Evolutionary conservation across 2,113 vertebrate genomes (phyloP).

Genomic region (Paradoxurus hermaphroditus): DNA sequence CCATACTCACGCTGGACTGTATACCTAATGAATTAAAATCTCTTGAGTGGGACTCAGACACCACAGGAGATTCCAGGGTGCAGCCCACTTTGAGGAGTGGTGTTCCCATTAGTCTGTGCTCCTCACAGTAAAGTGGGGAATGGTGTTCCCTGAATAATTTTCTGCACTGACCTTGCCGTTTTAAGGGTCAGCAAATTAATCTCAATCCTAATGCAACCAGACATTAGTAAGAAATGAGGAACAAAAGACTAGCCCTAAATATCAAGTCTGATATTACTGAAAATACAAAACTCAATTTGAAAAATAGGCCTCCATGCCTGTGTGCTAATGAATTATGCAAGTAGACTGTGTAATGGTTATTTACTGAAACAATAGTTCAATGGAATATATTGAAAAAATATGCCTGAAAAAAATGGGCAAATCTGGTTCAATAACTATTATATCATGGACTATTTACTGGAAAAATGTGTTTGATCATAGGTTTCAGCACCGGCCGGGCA

Average conservation of each 20-base stretch:
- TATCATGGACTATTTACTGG: not conserved
- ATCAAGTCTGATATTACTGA: not conserved
- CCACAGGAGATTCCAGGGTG: not conserved
- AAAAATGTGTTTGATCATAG: not conserved
- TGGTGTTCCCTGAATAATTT: not conserved
- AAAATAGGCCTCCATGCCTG: not conserved
- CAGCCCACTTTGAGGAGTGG: not conserved
- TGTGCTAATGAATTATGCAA: not conserved
- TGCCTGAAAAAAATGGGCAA: not conserved
- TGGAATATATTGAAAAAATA: constrained; percentile 26
- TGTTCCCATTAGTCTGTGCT: not conserved
- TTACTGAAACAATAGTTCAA: not conserved
- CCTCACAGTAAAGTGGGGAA: not conserved
- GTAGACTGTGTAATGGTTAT: not conserved
- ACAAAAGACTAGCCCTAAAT: not conserved
- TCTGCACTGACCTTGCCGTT: not conserved
- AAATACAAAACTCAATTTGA: constrained; percentile 23
- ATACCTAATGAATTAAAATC: not conserved
- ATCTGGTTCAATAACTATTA: constrained; percentile 5
- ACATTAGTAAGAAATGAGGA: not conserved
- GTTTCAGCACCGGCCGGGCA: not conserved
- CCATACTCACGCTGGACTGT: not conserved
- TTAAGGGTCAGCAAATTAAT: not conserved
- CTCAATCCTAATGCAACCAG: not conserved
- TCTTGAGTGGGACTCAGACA: not conserved